Evolutionary conservation across 2,888 invertebrate species (phyloP).

Genomic region (Tetropium fuscum): DNA sequence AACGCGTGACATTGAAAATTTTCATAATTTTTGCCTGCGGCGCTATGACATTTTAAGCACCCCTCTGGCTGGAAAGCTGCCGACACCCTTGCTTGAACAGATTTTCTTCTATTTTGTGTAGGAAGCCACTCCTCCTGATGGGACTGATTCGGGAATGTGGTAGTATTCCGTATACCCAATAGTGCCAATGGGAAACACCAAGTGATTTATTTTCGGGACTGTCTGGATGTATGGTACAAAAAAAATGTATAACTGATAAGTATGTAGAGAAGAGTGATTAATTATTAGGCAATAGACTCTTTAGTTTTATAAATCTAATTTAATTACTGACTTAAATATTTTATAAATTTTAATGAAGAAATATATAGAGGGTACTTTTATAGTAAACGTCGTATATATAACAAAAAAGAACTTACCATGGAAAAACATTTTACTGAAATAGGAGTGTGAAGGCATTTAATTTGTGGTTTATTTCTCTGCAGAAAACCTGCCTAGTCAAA

Average conservation of each 20-base stretch:
- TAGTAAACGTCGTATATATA: too few relatives aligned
- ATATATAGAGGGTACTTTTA: constrained; percentile 21
- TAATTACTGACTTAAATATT: constrained; percentile 21
- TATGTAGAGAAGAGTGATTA: constrained; percentile 24
- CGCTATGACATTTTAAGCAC: too few relatives aligned
- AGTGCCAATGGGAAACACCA: constrained; percentile 42
- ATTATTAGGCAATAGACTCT: constrained; percentile 24
- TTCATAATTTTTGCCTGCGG: too few relatives aligned
- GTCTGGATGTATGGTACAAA: constrained; percentile 27
- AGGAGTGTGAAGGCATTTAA: too few relatives aligned
- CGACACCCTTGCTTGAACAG: too few relatives aligned
- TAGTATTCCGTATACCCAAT: constrained; percentile 43
- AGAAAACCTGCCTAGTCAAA: too few relatives aligned
- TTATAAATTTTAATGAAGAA: constrained; percentile 22
- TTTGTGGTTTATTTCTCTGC: too few relatives aligned
- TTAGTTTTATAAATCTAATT: constrained; percentile 27
- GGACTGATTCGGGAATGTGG: constrained; percentile 44
- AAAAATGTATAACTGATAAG: constrained; percentile 19
- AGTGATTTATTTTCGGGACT: constrained; percentile 16
- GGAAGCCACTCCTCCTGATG: constrained; percentile 50
- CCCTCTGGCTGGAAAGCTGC: too few relatives aligned
- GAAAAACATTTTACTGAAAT: too few relatives aligned
- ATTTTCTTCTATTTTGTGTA: too few relatives aligned
- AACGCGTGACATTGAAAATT: too few relatives aligned
- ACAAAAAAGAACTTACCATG: too few relatives aligned